Evolutionary conservation across 2,888 invertebrate species (phyloP).

Genomic region (Ceratothoa steindachneri): DNA sequence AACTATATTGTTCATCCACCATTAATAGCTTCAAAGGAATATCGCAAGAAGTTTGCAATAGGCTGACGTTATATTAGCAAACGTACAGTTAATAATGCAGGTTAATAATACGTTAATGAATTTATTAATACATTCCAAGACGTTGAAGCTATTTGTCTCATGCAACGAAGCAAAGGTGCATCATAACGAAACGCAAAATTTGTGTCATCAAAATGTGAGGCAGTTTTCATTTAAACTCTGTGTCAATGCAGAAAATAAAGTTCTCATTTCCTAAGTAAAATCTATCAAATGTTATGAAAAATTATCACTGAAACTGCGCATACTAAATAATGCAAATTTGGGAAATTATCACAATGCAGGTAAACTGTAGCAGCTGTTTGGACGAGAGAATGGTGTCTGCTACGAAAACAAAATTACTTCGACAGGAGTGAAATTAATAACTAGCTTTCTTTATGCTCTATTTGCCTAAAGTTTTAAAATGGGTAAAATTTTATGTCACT

Average conservation of each 20-base stretch:
- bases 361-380: neutral
- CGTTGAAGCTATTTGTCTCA: neutral
- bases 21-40: too few relatives aligned
- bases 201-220: neutral
- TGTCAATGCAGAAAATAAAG: too few relatives aligned
- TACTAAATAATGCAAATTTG: neutral
- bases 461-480: too few relatives aligned
- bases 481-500: too few relatives aligned
- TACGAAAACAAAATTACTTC: too few relatives aligned
- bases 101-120: neutral
- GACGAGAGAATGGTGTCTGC: too few relatives aligned
- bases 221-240: too few relatives aligned
- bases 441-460: too few relatives aligned
- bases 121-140: neutral
- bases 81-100: neutral
- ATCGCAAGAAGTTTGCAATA: neutral
- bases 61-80: slow-evolving; percentile 4
- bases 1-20: too few relatives aligned
- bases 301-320: neutral
- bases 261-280: neutral
- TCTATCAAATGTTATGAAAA: neutral
- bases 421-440: too few relatives aligned
- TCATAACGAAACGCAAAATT: neutral
- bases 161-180: neutral
- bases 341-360: neutral